These are phyloP conservation scores for Osmerus mordax DNA, from an alignment of 2,113 vertebrate genomes.

Conservation along the genomic window DNA sequence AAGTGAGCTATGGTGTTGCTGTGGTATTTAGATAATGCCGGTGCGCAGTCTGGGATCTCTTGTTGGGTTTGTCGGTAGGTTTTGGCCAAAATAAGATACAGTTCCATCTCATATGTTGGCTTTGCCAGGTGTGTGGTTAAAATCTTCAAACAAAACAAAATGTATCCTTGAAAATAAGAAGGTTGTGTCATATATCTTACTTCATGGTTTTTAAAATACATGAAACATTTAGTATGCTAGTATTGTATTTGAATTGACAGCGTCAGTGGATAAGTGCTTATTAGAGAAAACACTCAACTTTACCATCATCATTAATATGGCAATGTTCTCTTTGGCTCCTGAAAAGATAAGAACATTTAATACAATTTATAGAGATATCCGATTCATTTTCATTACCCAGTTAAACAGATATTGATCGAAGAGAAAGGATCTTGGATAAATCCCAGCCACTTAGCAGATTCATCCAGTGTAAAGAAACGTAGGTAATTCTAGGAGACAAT, in stretches of 20 bases:
- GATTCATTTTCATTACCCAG: constrained; percentile 20
- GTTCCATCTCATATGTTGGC: too few species aligned
- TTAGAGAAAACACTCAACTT: constrained; percentile 6
- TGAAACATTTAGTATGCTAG: too few species aligned
- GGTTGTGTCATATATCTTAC: too few species aligned
- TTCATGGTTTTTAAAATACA: too few species aligned
- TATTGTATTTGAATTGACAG: constrained; percentile 9
- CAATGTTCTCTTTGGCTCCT: neutral
- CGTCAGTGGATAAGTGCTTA: neutral
- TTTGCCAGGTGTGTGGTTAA: too few species aligned
- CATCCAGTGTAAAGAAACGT: neutral
- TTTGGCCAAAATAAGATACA: too few species aligned
- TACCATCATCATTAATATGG: constrained; percentile 17
- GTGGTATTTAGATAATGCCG: too few species aligned
- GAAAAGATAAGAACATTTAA: neutral
- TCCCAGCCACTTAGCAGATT: constrained; percentile 15
- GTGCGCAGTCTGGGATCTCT: too few species aligned
- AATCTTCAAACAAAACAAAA: too few species aligned
- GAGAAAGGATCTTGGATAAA: constrained; percentile 18
- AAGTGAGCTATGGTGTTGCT: too few species aligned
- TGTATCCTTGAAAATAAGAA: too few species aligned
- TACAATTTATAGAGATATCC: constrained; percentile 34
- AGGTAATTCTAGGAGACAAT: constrained; percentile 16
- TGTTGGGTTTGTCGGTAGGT: too few species aligned
- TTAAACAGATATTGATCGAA: constrained; percentile 39